Base-by-base conservation (phyloP, 2,797 vertebrate species). In the Astyanax mexicanus region DNA sequence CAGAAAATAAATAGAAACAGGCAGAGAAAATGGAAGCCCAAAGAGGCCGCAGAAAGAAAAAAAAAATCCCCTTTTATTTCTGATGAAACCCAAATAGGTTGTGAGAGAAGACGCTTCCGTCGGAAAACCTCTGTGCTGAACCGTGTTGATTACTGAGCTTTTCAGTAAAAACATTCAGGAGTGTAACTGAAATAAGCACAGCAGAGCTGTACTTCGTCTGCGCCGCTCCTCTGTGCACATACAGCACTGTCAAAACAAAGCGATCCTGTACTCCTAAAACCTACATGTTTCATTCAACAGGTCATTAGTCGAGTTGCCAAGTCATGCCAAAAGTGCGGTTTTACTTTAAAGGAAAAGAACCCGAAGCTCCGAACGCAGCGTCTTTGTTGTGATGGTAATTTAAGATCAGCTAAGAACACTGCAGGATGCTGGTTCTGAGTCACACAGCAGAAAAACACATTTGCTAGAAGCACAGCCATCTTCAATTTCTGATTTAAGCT, bases 281-380 rank as follows among this genome's bases (percentile, higher is more conserved):
- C 47, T 71, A 82, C 55, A 68, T 71, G 49, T 72, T 73, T 72
- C 29, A 52, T 82, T 75, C 70, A 77, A 64, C 64, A 82, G 60
- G 66, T 75, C 77, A 77, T 85, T 77, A 81, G 55, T 84, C 69
- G 79, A 44, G 51, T 57, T 75, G 71, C 81, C 71, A 75, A 47
- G 61, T 75, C 51, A 51, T 13, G 61, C 44, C n/a, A 57, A 73
- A 81, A 52, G 32, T 6, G 4, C 35, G 19, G 45, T 10, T 37
- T 5, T 66, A 38, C 38, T 51, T 37, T 8, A n/a, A 73, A 72
- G 37, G 21, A 38, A 67, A 72, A n/a, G n/a, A n/a, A n/a, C n/a
- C n/a, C n/a, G n/a, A n/a, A 64, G 67, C 23, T 10, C 29, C n/a
- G 40, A 5, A 9, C 44, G 60, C 23, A 7, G 6, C 0, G 1